Conservation (phyloP, 2,113 vertebrate species). For the Chaenocephalus aceratus region DNA sequence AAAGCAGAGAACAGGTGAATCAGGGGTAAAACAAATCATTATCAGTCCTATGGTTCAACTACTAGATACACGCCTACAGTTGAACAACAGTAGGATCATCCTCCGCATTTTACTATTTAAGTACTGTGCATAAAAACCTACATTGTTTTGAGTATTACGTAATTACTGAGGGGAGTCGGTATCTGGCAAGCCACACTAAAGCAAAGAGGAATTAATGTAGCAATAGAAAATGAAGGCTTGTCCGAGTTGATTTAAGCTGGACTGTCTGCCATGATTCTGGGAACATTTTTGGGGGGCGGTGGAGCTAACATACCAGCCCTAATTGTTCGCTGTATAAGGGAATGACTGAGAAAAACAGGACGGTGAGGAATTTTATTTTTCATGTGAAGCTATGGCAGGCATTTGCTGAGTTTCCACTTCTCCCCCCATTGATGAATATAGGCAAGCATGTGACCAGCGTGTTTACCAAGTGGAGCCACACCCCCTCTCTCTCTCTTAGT, state of each 20-base stretch:
- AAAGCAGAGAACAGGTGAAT: not conserved
- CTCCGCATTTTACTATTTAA: slow-evolving; percentile 4
- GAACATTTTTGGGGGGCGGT: slow-evolving; percentile 22
- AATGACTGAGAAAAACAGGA: slow-evolving; percentile 58
- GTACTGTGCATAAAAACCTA: not conserved
- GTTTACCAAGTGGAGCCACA: slow-evolving; percentile 58
- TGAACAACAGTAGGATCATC: not conserved
- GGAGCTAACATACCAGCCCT: slow-evolving; percentile 62
- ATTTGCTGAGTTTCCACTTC: slow-evolving; percentile 77
- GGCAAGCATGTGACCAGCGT: slow-evolving; percentile 51
- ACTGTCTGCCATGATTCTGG: slow-evolving; percentile 6
- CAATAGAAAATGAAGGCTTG: not conserved
- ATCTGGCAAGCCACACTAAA: slow-evolving; percentile 23
- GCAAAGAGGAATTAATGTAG: not conserved
- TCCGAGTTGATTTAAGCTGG: slow-evolving; percentile 15
- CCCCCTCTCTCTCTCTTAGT: slow-evolving; percentile 5
- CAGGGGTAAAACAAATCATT: not conserved
- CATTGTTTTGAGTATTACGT: slow-evolving; percentile 19
- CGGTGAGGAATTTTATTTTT: slow-evolving; percentile 81
- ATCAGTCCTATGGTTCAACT: not conserved
- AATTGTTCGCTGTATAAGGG: slow-evolving; percentile 63
- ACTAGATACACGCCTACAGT: not conserved
- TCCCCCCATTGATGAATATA: slow-evolving; percentile 59
- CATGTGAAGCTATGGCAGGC: slow-evolving; percentile 52
- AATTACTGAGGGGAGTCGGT: slow-evolving; percentile 5